A percentile compares a stretch with the other conserved stretches of the same genome.
Conservation (phyloP, 2,888 invertebrate species). For the Microctonus hyperodae region DNA sequence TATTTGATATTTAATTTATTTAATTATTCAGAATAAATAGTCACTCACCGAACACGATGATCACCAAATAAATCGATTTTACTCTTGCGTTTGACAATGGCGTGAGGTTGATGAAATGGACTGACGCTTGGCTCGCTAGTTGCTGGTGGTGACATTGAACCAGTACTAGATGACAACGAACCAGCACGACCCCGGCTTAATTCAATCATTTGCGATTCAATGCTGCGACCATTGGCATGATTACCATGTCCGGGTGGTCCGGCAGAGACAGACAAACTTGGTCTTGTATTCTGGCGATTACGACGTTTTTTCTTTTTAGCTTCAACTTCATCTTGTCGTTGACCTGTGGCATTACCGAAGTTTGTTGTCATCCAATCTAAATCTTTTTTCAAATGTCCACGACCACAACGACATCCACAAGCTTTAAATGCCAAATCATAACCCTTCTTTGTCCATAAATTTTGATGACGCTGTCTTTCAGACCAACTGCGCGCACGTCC, state of each 20-base stretch:
- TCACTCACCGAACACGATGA: conserved; percentile 75
- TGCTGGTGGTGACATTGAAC: conserved; percentile 84
- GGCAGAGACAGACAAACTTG: conserved; percentile 69
- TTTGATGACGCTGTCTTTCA: conserved; percentile 91
- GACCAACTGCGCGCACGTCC: conserved; percentile 95
- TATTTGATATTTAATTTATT: neutral
- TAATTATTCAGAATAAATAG: neutral
- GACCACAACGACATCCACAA: conserved; percentile 91
- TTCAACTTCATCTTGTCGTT: conserved; percentile 66
- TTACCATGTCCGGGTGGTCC: conserved; percentile 61
- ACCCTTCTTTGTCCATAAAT: conserved; percentile 97
- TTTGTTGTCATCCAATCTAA: conserved; percentile 87
- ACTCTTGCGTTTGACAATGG: conserved; percentile 74
- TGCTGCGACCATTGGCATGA: conserved; percentile 50
- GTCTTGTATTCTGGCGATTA: conserved; percentile 72
- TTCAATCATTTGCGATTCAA: conserved; percentile 56
- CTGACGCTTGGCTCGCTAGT: conserved; percentile 79
- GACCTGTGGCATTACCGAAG: conserved; percentile 63
- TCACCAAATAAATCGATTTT: conserved; percentile 82
- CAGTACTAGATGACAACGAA: conserved; percentile 79
- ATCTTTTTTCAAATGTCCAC: conserved; percentile 94
- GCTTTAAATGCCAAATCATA: conserved; percentile 96
- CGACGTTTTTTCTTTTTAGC: conserved; percentile 73
- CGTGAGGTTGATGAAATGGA: conserved; percentile 70
- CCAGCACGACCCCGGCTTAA: conserved; percentile 72